Conservation (phyloP, 92 coral and sea anemone genomes). For the Bergia puertoricense region DNA sequence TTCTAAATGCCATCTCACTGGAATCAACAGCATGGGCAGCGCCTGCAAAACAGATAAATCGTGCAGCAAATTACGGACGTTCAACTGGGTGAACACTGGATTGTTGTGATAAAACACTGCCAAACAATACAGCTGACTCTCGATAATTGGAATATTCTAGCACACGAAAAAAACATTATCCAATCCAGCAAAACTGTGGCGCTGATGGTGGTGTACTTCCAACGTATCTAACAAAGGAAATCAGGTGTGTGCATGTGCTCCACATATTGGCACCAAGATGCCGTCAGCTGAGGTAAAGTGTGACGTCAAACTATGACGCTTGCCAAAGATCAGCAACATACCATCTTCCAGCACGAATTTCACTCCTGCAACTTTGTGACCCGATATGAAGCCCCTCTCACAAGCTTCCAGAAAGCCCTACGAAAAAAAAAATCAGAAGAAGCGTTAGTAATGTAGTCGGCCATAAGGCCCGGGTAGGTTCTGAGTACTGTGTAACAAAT, state of each 20-base stretch:
- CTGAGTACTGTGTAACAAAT: too few species aligned
- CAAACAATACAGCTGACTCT: too few species aligned
- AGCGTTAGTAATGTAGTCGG: neutral
- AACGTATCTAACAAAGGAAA: neutral
- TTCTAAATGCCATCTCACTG: conserved; percentile 92
- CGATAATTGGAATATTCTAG: neutral
- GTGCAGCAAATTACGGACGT: too few species aligned
- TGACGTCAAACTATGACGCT: neutral
- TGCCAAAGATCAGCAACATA: conserved; percentile 37
- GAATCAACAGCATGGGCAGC: conserved; percentile 99
- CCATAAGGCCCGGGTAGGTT: too few species aligned
- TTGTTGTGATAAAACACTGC: too few species aligned
- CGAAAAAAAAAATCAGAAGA: neutral
- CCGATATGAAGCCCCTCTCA: conserved; percentile 92
- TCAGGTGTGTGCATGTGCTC: neutral
- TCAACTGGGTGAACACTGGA: too few species aligned
- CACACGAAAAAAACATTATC: too few species aligned
- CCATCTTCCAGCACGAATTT: conserved; percentile 94
- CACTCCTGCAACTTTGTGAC: conserved; percentile 94
- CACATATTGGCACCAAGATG: too few species aligned
- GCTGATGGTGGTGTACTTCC: neutral
- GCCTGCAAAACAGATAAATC: conserved; percentile 49
- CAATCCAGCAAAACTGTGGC: too few species aligned
- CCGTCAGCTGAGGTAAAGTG: neutral
- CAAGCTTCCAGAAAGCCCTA: conserved; percentile 98